Evolutionary conservation across 2,888 invertebrate genomes (phyloP), one percentile per base, ranked within the genome.

Genomic region (Amblyteles armatorius): DNA sequence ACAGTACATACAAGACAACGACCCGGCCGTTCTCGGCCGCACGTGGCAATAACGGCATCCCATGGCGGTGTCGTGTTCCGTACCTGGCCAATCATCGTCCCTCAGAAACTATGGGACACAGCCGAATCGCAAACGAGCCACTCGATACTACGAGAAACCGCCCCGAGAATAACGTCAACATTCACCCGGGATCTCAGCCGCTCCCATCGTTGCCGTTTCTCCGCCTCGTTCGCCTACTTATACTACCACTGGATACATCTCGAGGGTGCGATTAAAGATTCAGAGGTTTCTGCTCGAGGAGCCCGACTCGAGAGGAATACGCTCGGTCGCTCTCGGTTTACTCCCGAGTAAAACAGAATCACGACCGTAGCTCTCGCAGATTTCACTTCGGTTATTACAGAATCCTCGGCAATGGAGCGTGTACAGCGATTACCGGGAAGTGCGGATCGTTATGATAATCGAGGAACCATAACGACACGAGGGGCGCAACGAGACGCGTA

Each of bases 181-280:
- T 76, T 44, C 40, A 60, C 22, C 60, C 44, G 16, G 68, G 9
- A 55, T 22, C n/a, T 19, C n/a, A 1, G 40, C 3, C 40, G 40
- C 26, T n/a, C 4, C 22, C 36, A 2, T 33, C 19, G 36, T 65
- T 79, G 40, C 57, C n/a, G 16, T 33, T 33, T 26, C 52, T 55
- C 52, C 60, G 26, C 26, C 33, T 29, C 72, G 26, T 40, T 69
- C n/a, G 68, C 50, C 16, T 36, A 67, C 65, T 57, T 55, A 57
- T 72, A 48, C 26, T 72, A 48, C 36, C 16, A 7, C 29, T n/a
- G 44, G 36, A 40, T 67, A 48, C 67, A 73, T 36, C 55, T 78
- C 81, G 68, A 73, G 84, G 68, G 73, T 72, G 55, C 65, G 80
- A 81, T 84, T 81, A 78, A 84, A 84, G 80, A 84, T 84, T 84